These are phyloP conservation scores for Scaptodrosophila latifasciaeformis DNA, from an alignment of 2,888 invertebrate species.

Conservation along the genomic window DNA sequence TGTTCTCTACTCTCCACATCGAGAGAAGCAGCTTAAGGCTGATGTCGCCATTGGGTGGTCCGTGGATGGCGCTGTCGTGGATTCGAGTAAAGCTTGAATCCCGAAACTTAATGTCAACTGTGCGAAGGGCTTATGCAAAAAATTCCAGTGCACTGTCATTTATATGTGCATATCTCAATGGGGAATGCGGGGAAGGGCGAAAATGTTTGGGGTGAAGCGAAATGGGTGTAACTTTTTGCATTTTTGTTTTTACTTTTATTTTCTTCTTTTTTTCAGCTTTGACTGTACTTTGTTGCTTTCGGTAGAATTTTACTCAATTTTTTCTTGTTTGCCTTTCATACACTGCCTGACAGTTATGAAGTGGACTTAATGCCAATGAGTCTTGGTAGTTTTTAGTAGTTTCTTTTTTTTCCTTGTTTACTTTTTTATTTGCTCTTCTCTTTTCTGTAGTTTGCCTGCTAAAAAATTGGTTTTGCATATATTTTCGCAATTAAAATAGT, in stretches of 20 bases:
- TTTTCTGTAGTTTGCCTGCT: not conserved
- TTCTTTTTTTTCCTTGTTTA: slow-evolving; percentile 9
- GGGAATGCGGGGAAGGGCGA: not conserved
- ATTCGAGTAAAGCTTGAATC: not conserved
- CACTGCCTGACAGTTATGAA: slow-evolving; percentile 35
- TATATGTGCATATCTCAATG: not conserved
- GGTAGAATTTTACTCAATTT: not conserved
- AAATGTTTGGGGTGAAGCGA: not conserved
- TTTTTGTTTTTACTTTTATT: not conserved
- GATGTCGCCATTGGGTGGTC: not conserved
- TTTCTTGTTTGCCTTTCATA: slow-evolving; percentile 11
- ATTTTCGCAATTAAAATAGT: slow-evolving; percentile 12
- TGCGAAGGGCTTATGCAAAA: not conserved
- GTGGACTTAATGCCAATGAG: slow-evolving; percentile 40
- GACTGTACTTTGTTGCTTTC: not conserved
- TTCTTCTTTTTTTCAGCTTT: not conserved
- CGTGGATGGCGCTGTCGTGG: not conserved
- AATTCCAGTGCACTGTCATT: not conserved
- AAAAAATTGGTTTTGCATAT: slow-evolving; percentile 39
- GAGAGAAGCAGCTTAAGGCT: not conserved
- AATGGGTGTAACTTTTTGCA: not conserved
- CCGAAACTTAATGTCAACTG: not conserved
- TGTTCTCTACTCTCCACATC: too few relatives aligned
- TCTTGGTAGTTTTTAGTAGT: slow-evolving; percentile 5
- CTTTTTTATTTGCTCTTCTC: not conserved